Conservation (phyloP, 1,140 invertebrate genomes). For the Limonius californicus region DNA sequence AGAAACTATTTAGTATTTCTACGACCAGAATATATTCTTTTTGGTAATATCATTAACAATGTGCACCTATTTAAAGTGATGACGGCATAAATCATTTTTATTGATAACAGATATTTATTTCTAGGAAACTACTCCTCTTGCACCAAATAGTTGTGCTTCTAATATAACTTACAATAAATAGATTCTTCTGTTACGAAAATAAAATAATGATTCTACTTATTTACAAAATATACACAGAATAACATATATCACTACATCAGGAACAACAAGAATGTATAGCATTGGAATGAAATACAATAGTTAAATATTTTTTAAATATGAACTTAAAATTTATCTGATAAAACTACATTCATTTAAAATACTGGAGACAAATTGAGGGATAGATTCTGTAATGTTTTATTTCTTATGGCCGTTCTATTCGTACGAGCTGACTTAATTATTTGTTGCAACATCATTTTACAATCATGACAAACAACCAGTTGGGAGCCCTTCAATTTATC, state of each 20-base stretch:
- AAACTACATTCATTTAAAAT: slow-evolving; percentile 52
- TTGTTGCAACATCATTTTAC: slow-evolving; percentile 89
- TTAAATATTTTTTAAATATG: background rate
- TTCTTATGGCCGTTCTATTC: slow-evolving; percentile 70
- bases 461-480: slow-evolving; percentile 82
- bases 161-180: slow-evolving; percentile 7
- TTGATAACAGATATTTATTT: background rate
- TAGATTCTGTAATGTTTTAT: slow-evolving; percentile 73
- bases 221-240: slow-evolving; percentile 8
- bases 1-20: too few relatives aligned
- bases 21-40: too few relatives aligned
- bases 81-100: too few relatives aligned
- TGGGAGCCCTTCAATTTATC: slow-evolving; percentile 34
- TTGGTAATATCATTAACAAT: too few relatives aligned
- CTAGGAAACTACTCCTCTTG: background rate
- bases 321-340: background rate
- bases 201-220: slow-evolving; percentile 7
- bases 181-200: slow-evolving; percentile 10
- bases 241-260: background rate
- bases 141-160: background rate
- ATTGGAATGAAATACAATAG: background rate
- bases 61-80: too few relatives aligned
- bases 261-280: background rate
- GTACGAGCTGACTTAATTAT: slow-evolving; percentile 84
- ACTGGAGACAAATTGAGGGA: slow-evolving; percentile 77